Evolutionary conservation across 2,888 invertebrate genomes (phyloP).

Genomic region (Heteropelma amictum): DNA sequence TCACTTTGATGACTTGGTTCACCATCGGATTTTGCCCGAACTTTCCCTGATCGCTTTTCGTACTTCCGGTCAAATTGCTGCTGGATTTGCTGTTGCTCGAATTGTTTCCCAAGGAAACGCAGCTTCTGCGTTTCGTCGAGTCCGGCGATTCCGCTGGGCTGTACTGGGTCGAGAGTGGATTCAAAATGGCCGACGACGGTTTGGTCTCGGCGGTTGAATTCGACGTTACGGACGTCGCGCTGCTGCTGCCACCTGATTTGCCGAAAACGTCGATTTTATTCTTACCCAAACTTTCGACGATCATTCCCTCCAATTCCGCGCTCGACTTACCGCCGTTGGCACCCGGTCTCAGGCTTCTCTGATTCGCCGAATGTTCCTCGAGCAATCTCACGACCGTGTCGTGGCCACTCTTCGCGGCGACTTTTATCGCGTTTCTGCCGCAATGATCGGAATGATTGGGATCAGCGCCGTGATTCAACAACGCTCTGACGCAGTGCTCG

Average conservation of each 20-base stretch:
- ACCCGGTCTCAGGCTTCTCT: conserved; percentile 72
- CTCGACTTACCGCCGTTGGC: conserved; percentile 71
- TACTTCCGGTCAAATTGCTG: conserved; percentile 87
- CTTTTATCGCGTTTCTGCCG: conserved; percentile 91
- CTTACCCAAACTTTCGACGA: background rate
- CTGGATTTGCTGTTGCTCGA: conserved; percentile 89
- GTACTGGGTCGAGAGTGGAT: conserved; percentile 78
- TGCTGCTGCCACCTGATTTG: conserved; percentile 75
- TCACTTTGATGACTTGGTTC: conserved; percentile 73
- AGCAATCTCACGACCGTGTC: conserved; percentile 88
- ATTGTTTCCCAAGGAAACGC: conserved; percentile 83
- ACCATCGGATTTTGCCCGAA: conserved; percentile 75
- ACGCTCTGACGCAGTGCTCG: conserved; percentile 91
- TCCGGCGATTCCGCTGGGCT: conserved; percentile 78
- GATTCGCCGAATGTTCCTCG: conserved; percentile 81
- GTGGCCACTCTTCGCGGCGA: conserved; percentile 95
- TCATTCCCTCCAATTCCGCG: no score
- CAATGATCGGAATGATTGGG: conserved; percentile 92
- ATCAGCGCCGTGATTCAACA: conserved; percentile 91
- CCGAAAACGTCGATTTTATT: background rate
- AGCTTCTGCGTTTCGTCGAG: conserved; percentile 79
- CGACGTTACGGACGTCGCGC: conserved; percentile 76
- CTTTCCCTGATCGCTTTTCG: conserved; percentile 80
- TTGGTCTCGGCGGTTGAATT: conserved; percentile 83
- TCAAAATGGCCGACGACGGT: conserved; percentile 81